A percentile compares a stretch with the other conserved stretches of the same genome.
Conservation (phyloP, 35 echinoderm and acorn worm species). For the Anneissia japonica region DNA sequence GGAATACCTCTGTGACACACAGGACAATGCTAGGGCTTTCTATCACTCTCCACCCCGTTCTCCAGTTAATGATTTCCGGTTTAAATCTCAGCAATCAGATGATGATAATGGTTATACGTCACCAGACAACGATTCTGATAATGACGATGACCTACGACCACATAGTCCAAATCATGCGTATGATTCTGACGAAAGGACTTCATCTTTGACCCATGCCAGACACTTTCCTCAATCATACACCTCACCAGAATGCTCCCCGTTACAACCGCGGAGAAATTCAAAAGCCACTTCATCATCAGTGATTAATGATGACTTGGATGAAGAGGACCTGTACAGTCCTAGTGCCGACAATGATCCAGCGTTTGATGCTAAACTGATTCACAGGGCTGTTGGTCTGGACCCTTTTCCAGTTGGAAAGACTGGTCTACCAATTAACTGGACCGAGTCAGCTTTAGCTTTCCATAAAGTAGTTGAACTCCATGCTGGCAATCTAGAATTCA, state of each 20-base stretch:
- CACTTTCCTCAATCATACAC: neutral
- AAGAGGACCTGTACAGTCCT: neutral
- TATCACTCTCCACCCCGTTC: neutral
- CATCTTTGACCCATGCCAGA: neutral
- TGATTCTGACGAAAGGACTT: too few relatives aligned
- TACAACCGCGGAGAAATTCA: too few relatives aligned
- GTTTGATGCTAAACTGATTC: neutral
- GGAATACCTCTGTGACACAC: neutral
- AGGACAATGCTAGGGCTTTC: neutral
- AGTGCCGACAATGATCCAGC: neutral
- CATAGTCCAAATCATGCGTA: too few relatives aligned
- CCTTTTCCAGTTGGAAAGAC: neutral
- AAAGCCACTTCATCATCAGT: too few relatives aligned
- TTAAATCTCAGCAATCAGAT: too few relatives aligned
- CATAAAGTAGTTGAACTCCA: neutral
- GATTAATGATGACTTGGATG: neutral
- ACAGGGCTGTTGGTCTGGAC: neutral
- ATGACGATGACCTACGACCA: too few relatives aligned
- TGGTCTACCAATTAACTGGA: constrained; percentile 25
- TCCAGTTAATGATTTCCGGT: too few relatives aligned
- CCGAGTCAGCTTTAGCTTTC: neutral
- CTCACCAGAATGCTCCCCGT: too few relatives aligned
- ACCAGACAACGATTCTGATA: too few relatives aligned
- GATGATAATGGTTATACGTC: neutral
- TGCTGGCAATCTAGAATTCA: constrained; percentile 14